Conservation (phyloP, 1,140 invertebrate species). For the Drosophila melanogaster region DNA sequence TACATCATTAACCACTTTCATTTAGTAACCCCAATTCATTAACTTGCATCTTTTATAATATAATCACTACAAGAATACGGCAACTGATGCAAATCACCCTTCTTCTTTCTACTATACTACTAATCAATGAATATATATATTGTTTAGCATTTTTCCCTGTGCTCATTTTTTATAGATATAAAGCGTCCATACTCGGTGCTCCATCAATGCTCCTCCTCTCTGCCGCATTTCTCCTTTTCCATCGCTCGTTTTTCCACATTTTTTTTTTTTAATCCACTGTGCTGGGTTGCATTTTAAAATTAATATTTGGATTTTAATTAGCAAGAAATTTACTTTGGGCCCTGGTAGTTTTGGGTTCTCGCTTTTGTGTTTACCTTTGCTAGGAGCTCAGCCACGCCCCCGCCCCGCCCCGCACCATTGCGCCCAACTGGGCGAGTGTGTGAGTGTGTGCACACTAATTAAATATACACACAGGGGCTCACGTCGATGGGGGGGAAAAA, state of each 20-base stretch:
- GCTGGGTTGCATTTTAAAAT: conserved; percentile 76
- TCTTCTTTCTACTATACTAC: no score
- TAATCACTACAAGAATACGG: no score
- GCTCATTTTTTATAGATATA: not conserved
- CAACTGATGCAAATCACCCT: no score
- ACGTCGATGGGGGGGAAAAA: conserved; percentile 39
- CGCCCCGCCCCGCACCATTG: conserved; percentile 25
- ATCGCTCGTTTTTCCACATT: not conserved
- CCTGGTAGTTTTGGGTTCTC: conserved; percentile 65
- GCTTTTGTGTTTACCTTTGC: conserved; percentile 72
- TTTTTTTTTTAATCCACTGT: conserved; percentile 38
- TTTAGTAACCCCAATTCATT: no score
- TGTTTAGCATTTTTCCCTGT: not conserved
- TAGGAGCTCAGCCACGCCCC: conserved; percentile 18
- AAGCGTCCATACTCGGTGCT: conserved; percentile 18
- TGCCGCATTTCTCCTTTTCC: not conserved
- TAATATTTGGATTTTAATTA: conserved; percentile 84
- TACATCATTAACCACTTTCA: no score
- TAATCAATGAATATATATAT: no score
- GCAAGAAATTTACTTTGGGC: conserved; percentile 81
- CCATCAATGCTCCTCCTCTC: conserved; percentile 20
- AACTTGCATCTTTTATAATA: no score
- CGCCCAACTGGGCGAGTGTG: not conserved
- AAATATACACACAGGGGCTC: conserved; percentile 60
- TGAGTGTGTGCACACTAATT: conserved; percentile 65